phyloP scores from a whole-genome alignment of 2,888 invertebrate species.

The Horisme vitalbata region DNA sequence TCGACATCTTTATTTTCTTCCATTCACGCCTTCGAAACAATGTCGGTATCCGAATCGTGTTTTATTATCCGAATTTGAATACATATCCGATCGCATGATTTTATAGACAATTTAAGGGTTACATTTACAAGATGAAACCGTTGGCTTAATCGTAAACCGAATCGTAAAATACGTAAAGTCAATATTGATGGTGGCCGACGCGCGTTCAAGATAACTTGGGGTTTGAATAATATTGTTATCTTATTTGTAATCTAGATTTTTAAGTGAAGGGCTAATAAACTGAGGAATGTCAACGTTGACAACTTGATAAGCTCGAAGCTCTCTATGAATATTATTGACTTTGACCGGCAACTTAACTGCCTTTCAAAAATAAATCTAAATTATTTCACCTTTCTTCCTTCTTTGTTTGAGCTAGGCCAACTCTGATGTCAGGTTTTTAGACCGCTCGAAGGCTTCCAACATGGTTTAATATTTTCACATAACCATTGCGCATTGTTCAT shows the following conservation, averaged over 20 bases:
- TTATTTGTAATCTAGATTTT: slow-evolving; percentile 26
- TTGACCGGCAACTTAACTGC: too few species aligned
- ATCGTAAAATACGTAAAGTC: slow-evolving; percentile 65
- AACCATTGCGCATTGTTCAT: slow-evolving; percentile 33
- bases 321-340: background rate
- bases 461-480: too few species aligned
- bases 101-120: slow-evolving; percentile 67
- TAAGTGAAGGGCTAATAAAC: slow-evolving; percentile 22
- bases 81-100: slow-evolving; percentile 62
- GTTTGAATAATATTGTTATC: slow-evolving; percentile 52
- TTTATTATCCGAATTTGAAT: slow-evolving; percentile 56
- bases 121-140: slow-evolving; percentile 70
- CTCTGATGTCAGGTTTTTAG: too few species aligned
- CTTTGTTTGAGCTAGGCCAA: too few species aligned
- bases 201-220: slow-evolving; percentile 54
- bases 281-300: slow-evolving; percentile 13
- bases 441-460: too few species aligned
- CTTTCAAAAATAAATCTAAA: too few species aligned
- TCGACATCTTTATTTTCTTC: slow-evolving; percentile 33
- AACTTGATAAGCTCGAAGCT: slow-evolving; percentile 16
- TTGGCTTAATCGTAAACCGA: slow-evolving; percentile 72
- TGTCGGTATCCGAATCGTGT: slow-evolving; percentile 43
- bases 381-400: too few species aligned
- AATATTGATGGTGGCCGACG: slow-evolving; percentile 57
- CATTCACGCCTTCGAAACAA: slow-evolving; percentile 39